Base-by-base conservation (phyloP, 2,113 vertebrate genomes). In the Brachyhypopomus occidentalis region DNA sequence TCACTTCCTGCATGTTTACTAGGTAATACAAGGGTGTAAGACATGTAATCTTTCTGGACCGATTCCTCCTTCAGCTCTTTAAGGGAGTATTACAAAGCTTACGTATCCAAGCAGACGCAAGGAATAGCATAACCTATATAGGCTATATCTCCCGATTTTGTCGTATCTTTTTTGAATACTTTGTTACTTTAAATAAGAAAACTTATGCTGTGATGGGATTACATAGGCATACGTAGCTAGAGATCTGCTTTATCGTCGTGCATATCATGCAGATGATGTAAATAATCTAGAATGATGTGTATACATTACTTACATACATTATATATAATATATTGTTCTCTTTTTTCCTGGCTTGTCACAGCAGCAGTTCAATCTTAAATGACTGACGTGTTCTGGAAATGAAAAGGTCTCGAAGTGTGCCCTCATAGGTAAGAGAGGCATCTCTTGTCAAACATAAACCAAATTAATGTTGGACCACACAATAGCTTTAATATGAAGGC, bases 391-490 rank as follows among this genome's bases (percentile, higher is more conserved):
- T 92, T 76, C 90, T 92, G 87, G 91, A 84, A 94, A 94, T 93
- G 92, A 94, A 93, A 91, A 91, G 90, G 88, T 88, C 86, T 90
- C 72, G 0, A 90, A 90, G 88, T 92, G 87, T 89, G 90, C 90
- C 91, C 91, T 90, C 88, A 88, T 88, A 88, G 91, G 87, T 88
- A 91, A 84, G 90, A 92, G 92, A 93, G 92, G 89, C 88, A 91
- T 92, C 92, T 92, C 93, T 93, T 93, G 92, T 94, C 94, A 95
- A 95, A 95, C 94, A 96, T 92, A 93, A 92, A 94, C 92, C 93
- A 94, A 94, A 94, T 95, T 93, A 95, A 94, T 94, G 91, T 90
- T 92, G 91, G 89, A 91, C 89, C 88, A 91, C 80, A 88, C 86
- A 89, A 89, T 91, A 90, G 91, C 93, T 93, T 93, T 92, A 90